Base-by-base conservation (phyloP, 2,888 invertebrate genomes). In the Nemotelus nigrinus region DNA sequence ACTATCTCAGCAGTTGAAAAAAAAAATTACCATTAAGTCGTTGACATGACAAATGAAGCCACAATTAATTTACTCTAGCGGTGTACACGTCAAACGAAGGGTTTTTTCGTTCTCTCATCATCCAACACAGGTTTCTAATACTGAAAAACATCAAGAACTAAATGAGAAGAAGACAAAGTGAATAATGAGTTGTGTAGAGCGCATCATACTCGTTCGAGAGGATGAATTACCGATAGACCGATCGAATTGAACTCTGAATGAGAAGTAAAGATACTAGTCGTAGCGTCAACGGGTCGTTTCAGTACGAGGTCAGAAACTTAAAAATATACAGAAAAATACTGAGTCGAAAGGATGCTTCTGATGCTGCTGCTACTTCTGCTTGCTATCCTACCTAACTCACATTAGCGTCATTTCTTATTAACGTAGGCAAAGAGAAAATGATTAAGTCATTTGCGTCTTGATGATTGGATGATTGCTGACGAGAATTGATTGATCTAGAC, bases 361-460 rank as follows among this genome's bases (percentile, higher is more conserved):
- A 7, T 58, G 25, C 39, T 8, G 63, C 4, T 63, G 43, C 25
- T 25, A 25, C 25, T 25, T 25, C 25, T 25, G 25, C 25, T 25
- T 25, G 25, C 70, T 70, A 70, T 70, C 70, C 70, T 70, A 70
- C 55, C 70, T 41, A 25, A 25, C 25, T 25, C 25, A 50, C 70
- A 70, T 70, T 70, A 70, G 70, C 70, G 70, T 70, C 53, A 55
- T 70, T 50, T 70, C 74, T 63, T 74, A 74, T 74, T 48, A 74
- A 63, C 48, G 74, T 48, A 48, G 39, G 8, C 60, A 68, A 48
- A 25, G 41, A 48, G 50, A 74, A 74, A 74, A 74, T 60, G 74
- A 76, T 76, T 76, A 76, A 76, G 76, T 76, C 76, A 76, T 76
- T 76, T 76, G 64, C 76, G 65, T 65, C 65, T 65, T 63, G 76